A percentile compares a stretch with the other conserved stretches of the same genome.
Evolutionary conservation across 1,140 invertebrate species (phyloP).

Genomic region (Orchestia grillus): DNA sequence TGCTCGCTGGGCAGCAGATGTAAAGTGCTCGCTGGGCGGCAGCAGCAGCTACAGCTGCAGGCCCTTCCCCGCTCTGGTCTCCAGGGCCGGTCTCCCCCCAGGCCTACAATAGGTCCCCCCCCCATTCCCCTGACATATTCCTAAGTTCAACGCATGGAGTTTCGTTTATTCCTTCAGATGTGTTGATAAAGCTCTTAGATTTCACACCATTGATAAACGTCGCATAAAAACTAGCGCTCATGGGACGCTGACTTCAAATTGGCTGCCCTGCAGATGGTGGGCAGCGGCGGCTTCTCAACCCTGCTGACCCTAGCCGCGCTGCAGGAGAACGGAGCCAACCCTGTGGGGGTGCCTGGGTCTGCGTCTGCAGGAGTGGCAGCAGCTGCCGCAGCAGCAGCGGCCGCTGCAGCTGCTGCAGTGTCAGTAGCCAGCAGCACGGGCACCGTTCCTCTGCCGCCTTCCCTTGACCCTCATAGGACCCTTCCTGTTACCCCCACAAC

Average conservation of each 20-base stretch:
- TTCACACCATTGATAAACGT: background rate
- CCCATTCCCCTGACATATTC: no score
- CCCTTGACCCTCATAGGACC: conserved; percentile 63
- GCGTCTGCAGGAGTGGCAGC: conserved; percentile 34
- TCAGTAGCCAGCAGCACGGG: conserved; percentile 20
- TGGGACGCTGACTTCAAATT: background rate
- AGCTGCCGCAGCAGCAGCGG: conserved; percentile 26
- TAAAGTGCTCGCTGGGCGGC: no score
- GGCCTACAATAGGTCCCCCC: no score
- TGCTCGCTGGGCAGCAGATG: no score
- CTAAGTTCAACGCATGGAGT: no score
- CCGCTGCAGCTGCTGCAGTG: conserved; percentile 26
- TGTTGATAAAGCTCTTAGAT: background rate
- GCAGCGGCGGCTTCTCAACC: conserved; percentile 70
- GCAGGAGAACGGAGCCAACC: conserved; percentile 69
- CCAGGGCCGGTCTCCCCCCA: no score
- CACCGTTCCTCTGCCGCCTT: conserved; percentile 65
- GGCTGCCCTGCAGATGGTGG: conserved; percentile 69
- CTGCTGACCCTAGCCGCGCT: conserved; percentile 70
- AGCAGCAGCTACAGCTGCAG: no score
- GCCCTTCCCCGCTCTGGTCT: no score
- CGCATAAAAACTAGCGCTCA: background rate
- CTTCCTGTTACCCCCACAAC: conserved; percentile 66
- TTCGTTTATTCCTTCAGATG: background rate
- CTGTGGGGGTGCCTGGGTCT: conserved; percentile 37